Evolutionary conservation across 1,140 invertebrate genomes (phyloP), one percentile per base, ranked within the genome.

Genomic region (Caenorhabditis briggsae): DNA sequence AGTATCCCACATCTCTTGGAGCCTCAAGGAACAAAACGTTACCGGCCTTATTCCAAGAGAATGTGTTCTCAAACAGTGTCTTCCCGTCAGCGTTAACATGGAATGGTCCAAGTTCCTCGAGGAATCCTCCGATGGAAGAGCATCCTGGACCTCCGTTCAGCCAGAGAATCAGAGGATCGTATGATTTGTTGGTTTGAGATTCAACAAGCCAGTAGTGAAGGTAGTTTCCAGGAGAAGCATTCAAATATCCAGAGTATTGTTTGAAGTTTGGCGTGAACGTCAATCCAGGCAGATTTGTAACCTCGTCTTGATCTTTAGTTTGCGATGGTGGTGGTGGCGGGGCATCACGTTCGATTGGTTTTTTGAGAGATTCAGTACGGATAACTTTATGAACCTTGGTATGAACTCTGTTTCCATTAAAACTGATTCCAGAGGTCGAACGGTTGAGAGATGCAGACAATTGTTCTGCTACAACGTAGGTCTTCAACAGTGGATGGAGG

Each of bases 11-110:
- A 87, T 93, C 94, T 53, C 93, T 93, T 78, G 94, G 94, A 7
- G 93, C 92, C 88, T 94, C 94, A 41, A 94, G 85, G 88, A 93
- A 94, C 2, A 94, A 53, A 41, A 97, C 96, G 92, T 96, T 97
- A 23, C 82, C 86, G 11, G 85, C 88, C 82, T 90, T 92, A 87
- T 94, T 94, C 94, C 94, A 94, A 61, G 93, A 92, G 89, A 92
- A 94, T 9, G 90, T 85, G 88, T 94, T 94, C 53, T 90, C 87
- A 8, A 89, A 86, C 0, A 94, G 84, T 14, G 89, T 92, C 61
- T 90, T 89, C 14, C 92, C 93, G 84, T 92, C 89, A 58, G 59
- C 33, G 18, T 88, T 89, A 2, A 93, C 88, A 83, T 88, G 89
- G 90, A 93, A 93, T 41, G 94, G 94, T 18, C 94, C 94, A 87